Evolutionary conservation across 2,113 vertebrate species (phyloP), one percentile per base, ranked within the genome.

Genomic region (Microcebus tavaratra): DNA sequence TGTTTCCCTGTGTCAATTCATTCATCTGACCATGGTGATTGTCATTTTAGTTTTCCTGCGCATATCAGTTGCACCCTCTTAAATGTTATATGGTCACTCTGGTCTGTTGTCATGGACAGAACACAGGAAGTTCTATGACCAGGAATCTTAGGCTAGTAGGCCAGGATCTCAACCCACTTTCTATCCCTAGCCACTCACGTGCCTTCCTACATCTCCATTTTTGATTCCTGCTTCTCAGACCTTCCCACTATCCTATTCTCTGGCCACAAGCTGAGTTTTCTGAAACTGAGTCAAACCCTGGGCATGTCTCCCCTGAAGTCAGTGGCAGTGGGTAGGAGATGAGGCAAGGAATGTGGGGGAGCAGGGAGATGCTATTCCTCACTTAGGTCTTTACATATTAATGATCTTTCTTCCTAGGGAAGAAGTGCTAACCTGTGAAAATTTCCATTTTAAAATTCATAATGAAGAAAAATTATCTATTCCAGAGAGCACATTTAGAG

Each of bases 391-490:
- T 96, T 95, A 75, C 57, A 67, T 70, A 70, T 59, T 95, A 93
- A 94, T 87, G 79, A 70, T 48, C 29, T 93, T 42, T 59, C 63
- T 82, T 85, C 57, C 31, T 88, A 67, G 57, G 39, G 13, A 93
- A 83, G 57, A 96, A 94, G 45, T 80, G 48, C 50, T 93, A 93
- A 86, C 45, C 83, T 97, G 73, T 76, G 95, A 94, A 75, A 72
- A 93, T 95, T 86, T 95, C 53, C 36, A 80, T 76, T 95, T 96
- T 76, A 80, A 91, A 89, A 84, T 87, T 93, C 25, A 79, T 94
- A 87, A 97, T 93, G 68, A 94, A 91, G 63, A 94, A 94, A 97
- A 97, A 85, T 81, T 14, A 68, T 29, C n/a, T 65, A 53, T 79
- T 18, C 25, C 53, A 89, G 63, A 59, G 42, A 70, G 8, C 73